Evolutionary conservation across 2,888 invertebrate genomes (phyloP), one percentile per base, ranked within the genome.

Genomic region (Galerucella pusilla): DNA sequence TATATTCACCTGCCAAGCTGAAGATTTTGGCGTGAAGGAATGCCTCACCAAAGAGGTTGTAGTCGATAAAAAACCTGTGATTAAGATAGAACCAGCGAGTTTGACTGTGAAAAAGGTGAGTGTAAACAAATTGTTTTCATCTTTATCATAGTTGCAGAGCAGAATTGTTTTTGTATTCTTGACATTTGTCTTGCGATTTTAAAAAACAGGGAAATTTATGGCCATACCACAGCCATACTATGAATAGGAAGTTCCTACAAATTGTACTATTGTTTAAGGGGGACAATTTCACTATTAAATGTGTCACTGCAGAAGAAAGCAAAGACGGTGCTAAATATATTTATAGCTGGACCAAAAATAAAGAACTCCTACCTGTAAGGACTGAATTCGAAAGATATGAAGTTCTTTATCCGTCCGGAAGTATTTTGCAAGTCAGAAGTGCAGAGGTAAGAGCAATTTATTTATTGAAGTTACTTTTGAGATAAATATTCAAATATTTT

Each of bases 341-440:
- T 5, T 96, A 95, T 85, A 94, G 94, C 83, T 96, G 96, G 96
- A 93, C 94, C 0, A 92, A 94, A 80, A 95, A 95, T 83, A 91
- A 92, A 73, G 92, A 91, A 11, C 88, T 96, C 14, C 90, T 96
- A 28, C 93, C 93, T 65, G 90, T 94, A 75, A 91, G 91, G 69
- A 93, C 94, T 0, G 93, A 93, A 7, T 90, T 90, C n/a, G 94
- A 94, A 82, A 93, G 94, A 81, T 95, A 95, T 92, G 96, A 96
- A 85, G 95, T 96, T 83, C 89, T 96, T 42, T 94, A 93, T 85
- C 96, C 96, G 0, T 93, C 94, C 74, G 96, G 96, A 10, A 95
- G 94, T 83, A 93, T 96, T 71, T 88, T 96, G 6, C 94, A 94
- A 84, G 92, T 96, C 45, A 92, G 92, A 81, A 93, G 93, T 81